Evolutionary conservation across 1,140 invertebrate genomes (phyloP), one percentile per base, ranked within the genome.

Genomic region (Saccostrea echinata): DNA sequence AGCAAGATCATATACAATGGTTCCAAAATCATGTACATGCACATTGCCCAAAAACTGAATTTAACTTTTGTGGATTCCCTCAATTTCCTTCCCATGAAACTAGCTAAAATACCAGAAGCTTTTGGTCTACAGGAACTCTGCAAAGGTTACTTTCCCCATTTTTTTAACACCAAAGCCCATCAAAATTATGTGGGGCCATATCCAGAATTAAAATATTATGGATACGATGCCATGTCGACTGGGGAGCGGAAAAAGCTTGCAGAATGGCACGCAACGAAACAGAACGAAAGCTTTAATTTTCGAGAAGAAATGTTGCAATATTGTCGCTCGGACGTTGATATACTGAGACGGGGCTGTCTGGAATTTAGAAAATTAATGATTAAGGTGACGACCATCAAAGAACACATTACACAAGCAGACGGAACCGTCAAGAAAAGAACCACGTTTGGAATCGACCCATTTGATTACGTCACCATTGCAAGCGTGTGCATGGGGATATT

Each of bases 81-180:
- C 13, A 87, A 87, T 80, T 89, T 89, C 52, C 43, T 89, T 6
- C 82, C 88, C 0, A 89, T 90, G 90, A 82, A 84, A 68, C 53
- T 90, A 55, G 13, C 84, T 21, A 80, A 87, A 18, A 43, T 91
- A 13, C 90, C 88, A 53, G 76, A 86, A 53, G 71, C 90, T 33
- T 88, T 89, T 52, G 80, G 61, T 27, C n/a, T 89, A 27, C 12
- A 81, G 12, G 88, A 91, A 71, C 43, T 88, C 0, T 12, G 53
- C 1, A 91, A 91, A 53, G 90, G 88, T 16, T 89, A 85, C 52
- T 91, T 91, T 84, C 88, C 86, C 1, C 88, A 91, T 86, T 64
- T 81, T 52, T 91, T 91, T 43, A 89, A 89, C 43, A 86, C 33
- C 13, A 84, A 81, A 51, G 88, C 64, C 18, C 88, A 89, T 82